Evolutionary conservation across 2,888 invertebrate genomes (phyloP).

Genomic region (Eumerus sabulonum): DNA sequence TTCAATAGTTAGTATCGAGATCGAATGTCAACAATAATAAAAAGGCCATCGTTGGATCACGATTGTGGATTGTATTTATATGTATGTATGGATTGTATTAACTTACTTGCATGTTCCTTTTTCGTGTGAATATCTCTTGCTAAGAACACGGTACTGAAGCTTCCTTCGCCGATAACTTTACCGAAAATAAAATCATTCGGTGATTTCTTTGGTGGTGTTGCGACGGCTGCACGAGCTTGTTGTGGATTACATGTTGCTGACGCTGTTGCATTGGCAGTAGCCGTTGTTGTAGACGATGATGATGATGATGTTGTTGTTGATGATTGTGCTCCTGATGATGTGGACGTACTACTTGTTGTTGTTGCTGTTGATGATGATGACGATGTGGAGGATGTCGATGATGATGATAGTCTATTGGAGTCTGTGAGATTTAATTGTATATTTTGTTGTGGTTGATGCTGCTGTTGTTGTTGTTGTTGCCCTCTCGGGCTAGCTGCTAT

Average conservation of each 20-base stretch:
- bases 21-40: not conserved
- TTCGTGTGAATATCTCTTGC: slow-evolving; percentile 94
- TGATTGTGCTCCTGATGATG: slow-evolving; percentile 11
- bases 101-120: slow-evolving; percentile 97
- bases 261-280: slow-evolving; percentile 68
- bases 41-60: not conserved
- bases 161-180: slow-evolving; percentile 97
- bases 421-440: slow-evolving; percentile 62
- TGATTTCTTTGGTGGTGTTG: slow-evolving; percentile 75
- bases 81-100: not conserved
- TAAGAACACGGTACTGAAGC: slow-evolving; percentile 96
- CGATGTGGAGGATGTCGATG: too few species aligned
- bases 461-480: slow-evolving; percentile 71
- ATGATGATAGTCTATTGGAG: slow-evolving; percentile 63
- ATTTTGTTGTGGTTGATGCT: slow-evolving; percentile 69
- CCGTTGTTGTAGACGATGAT: slow-evolving; percentile 53
- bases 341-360: slow-evolving; percentile 3
- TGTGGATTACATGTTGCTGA: slow-evolving; percentile 63
- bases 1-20: not conserved
- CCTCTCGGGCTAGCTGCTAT: slow-evolving; percentile 54
- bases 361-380: slow-evolving; percentile 23
- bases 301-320: slow-evolving; percentile 37
- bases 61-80: slow-evolving; percentile 1
- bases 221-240: slow-evolving; percentile 68
- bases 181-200: slow-evolving; percentile 97